These are phyloP conservation scores for Arenicola marina DNA, from an alignment of 2,888 invertebrate genomes.

Conservation along the genomic window DNA sequence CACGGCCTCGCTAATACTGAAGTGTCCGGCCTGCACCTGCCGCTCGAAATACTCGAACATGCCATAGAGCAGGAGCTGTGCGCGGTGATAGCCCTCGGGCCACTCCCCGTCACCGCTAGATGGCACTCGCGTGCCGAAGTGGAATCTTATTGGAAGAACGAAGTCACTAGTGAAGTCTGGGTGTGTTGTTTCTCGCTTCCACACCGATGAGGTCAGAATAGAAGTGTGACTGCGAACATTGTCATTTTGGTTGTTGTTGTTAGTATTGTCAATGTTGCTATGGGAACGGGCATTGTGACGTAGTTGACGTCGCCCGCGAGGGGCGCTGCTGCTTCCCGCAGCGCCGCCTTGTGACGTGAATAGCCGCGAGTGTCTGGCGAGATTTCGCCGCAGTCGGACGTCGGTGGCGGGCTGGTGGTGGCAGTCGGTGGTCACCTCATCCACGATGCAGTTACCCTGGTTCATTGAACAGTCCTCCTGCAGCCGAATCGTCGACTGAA, in stretches of 20 bases:
- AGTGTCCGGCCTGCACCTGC: slow-evolving; percentile 14
- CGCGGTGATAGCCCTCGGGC: slow-evolving; percentile 34
- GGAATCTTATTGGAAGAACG: slow-evolving; percentile 22
- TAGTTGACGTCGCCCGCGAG: background rate
- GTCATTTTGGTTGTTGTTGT: background rate
- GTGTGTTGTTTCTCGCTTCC: too few relatives aligned
- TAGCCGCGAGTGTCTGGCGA: slow-evolving; percentile 5
- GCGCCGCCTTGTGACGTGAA: background rate
- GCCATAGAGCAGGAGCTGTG: slow-evolving; percentile 22
- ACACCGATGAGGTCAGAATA: too few relatives aligned
- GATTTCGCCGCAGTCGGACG: too few relatives aligned
- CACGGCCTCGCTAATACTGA: slow-evolving; percentile 11
- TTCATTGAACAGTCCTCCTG: slow-evolving; percentile 4
- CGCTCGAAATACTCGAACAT: slow-evolving; percentile 32
- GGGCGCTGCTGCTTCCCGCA: background rate
- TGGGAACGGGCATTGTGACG: background rate
- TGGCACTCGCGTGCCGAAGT: slow-evolving; percentile 22
- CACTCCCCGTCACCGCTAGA: slow-evolving; percentile 22
- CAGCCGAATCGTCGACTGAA: slow-evolving; percentile 18
- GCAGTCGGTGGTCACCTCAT: slow-evolving; percentile 18
- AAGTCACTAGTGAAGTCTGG: background rate
- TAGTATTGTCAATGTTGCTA: background rate
- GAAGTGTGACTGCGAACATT: too few relatives aligned
- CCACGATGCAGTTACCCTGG: slow-evolving; percentile 29
- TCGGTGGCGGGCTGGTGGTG: background rate